Conservation (phyloP, 2,113 vertebrate genomes). For the Pyrgilauda ruficollis region DNA sequence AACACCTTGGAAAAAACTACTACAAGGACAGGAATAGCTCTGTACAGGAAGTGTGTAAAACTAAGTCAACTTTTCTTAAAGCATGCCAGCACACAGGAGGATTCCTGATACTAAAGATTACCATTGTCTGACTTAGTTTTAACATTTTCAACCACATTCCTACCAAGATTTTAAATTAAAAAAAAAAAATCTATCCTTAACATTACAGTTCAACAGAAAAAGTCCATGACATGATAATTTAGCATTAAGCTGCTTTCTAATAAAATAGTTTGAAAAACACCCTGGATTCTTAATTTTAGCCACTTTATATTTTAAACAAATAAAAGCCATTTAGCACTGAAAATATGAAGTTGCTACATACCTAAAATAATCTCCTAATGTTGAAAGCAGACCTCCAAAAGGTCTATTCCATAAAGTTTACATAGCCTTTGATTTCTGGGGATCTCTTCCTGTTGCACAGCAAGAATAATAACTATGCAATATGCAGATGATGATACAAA, state of each 20-base stretch:
- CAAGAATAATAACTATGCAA: background rate
- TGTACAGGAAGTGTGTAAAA: background rate
- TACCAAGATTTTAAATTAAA: background rate
- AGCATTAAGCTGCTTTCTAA: background rate
- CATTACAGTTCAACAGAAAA: background rate
- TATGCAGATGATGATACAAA: accelerated
- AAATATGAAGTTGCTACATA: background rate
- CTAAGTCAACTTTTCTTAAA: background rate
- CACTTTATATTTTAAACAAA: background rate
- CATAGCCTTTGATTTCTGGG: background rate
- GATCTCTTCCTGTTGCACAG: background rate
- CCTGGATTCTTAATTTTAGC: background rate
- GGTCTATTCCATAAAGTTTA: background rate
- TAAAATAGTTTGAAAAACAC: accelerated
- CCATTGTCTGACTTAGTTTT: background rate
- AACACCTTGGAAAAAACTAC: background rate
- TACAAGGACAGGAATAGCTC: background rate
- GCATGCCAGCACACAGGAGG: background rate
- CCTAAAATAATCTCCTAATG: background rate
- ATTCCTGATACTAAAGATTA: background rate
- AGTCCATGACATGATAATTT: background rate
- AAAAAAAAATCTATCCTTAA: background rate
- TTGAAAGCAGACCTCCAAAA: background rate
- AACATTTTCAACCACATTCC: background rate
- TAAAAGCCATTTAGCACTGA: background rate